Percentiles rank a stretch among this genome's conserved stretches.
Evolutionary conservation across 2,113 vertebrate species (phyloP).

Genomic region (Forbesichthys papilliferus): DNA sequence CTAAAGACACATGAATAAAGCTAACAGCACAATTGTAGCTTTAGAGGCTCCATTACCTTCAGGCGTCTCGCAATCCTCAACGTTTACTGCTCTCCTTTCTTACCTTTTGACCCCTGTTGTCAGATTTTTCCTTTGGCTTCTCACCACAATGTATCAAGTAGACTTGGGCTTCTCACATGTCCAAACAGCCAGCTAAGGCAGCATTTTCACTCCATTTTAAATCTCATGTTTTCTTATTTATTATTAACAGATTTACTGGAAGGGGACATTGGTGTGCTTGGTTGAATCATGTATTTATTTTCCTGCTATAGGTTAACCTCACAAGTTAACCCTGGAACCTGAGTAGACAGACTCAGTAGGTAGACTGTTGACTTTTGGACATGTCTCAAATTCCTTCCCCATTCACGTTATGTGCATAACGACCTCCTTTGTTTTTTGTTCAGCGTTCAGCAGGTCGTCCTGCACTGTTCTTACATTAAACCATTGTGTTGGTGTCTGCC

Average conservation of each 20-base stretch:
- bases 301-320: constrained; percentile 50
- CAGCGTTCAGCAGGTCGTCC: constrained; percentile 21
- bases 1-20: constrained; percentile 30
- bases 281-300: constrained; percentile 17
- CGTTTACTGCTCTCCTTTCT: constrained; percentile 39
- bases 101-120: constrained; percentile 26
- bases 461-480: constrained; percentile 4
- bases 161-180: constrained; percentile 31
- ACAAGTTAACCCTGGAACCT: constrained; percentile 62
- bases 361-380: constrained; percentile 59
- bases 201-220: not conserved
- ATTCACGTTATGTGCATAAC: constrained; percentile 60
- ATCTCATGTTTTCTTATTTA: constrained; percentile 29
- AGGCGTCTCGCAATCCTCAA: constrained; percentile 25
- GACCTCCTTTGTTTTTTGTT: constrained; percentile 37
- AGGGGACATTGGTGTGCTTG: not conserved
- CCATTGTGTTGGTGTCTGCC: no score
- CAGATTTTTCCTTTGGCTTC: constrained; percentile 20
- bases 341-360: constrained; percentile 33
- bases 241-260: constrained; percentile 21
- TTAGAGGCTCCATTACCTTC: constrained; percentile 40
- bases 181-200: constrained; percentile 4
- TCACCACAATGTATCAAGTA: constrained; percentile 11
- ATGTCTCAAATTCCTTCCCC: constrained; percentile 58
- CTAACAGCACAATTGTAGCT: not conserved